phyloP scores from a whole-genome alignment of 2,888 invertebrate species.

The Melinaea menophilus region DNA sequence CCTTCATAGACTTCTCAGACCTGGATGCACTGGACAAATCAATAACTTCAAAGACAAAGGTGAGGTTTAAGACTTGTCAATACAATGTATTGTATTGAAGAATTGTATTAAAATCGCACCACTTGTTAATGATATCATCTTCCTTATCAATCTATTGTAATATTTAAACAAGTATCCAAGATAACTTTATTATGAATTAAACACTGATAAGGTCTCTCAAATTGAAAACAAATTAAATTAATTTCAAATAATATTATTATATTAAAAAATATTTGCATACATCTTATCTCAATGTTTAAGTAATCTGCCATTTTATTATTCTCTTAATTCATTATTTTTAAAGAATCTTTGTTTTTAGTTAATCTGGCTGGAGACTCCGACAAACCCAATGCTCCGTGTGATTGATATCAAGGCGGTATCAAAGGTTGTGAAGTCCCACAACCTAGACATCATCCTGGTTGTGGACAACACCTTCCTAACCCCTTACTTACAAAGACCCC shows the following conservation, averaged over 20 bases:
- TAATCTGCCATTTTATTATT: no score
- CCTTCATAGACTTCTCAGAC: conserved; percentile 88
- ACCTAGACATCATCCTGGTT: conserved; percentile 80
- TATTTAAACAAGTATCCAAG: conserved; percentile 33
- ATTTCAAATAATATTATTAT: no score
- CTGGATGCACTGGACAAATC: conserved; percentile 81
- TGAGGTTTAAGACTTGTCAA: conserved; percentile 49
- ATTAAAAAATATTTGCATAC: no score
- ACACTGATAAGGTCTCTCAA: no score
- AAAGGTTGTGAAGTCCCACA: conserved; percentile 76
- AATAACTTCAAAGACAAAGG: conserved; percentile 91
- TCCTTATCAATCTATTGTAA: conserved; percentile 16
- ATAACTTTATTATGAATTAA: no score
- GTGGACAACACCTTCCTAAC: conserved; percentile 97
- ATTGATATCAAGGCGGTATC: conserved; percentile 87
- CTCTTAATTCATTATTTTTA: not conserved
- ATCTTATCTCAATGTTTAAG: no score
- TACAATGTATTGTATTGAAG: not conserved
- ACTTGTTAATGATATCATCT: not conserved
- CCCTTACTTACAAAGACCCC: conserved; percentile 92
- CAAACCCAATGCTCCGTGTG: conserved; percentile 96
- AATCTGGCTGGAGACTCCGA: conserved; percentile 97
- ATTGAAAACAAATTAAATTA: no score
- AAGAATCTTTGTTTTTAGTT: conserved; percentile 70
- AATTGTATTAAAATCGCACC: no score